A percentile compares a stretch with the other conserved stretches of the same genome.
Conservation (phyloP, 1,140 invertebrate genomes). For the Cydia splendana region DNA sequence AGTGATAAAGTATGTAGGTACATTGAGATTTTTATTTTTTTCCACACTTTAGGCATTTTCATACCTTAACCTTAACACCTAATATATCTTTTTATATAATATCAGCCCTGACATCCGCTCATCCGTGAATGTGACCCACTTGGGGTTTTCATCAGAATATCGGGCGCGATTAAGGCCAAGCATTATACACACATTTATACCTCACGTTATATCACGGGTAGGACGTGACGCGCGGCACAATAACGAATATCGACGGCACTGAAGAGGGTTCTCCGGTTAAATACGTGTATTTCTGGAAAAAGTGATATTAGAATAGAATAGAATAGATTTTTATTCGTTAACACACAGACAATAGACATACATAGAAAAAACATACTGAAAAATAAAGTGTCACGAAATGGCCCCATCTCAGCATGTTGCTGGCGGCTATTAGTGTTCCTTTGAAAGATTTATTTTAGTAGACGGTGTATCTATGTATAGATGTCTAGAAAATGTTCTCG, state of each 20-base stretch:
- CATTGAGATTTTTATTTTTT: not conserved
- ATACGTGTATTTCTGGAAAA: not conserved
- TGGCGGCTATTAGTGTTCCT: not conserved
- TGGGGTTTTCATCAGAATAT: constrained; percentile 27
- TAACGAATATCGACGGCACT: constrained; percentile 21
- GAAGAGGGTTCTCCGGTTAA: constrained; percentile 17
- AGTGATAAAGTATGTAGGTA: not conserved
- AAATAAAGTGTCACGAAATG: too few relatives aligned
- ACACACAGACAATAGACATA: too few relatives aligned
- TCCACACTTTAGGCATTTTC: not conserved
- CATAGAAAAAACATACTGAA: too few relatives aligned
- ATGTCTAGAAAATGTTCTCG: not conserved
- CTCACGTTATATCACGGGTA: not conserved
- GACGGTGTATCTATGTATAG: not conserved
- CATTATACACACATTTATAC: not conserved
- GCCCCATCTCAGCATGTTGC: too few relatives aligned
- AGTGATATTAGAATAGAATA: too few relatives aligned
- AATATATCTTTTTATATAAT: not conserved
- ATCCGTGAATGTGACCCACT: constrained; percentile 16
- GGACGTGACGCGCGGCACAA: constrained; percentile 19
- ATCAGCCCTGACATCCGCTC: not conserved
- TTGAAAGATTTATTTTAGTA: not conserved
- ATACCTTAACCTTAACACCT: not conserved
- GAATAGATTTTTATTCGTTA: too few relatives aligned
- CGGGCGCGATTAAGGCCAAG: constrained; percentile 26